phyloP scores from a whole-genome alignment of 2,113 vertebrate genomes.

The Microcebus griseorufus region DNA sequence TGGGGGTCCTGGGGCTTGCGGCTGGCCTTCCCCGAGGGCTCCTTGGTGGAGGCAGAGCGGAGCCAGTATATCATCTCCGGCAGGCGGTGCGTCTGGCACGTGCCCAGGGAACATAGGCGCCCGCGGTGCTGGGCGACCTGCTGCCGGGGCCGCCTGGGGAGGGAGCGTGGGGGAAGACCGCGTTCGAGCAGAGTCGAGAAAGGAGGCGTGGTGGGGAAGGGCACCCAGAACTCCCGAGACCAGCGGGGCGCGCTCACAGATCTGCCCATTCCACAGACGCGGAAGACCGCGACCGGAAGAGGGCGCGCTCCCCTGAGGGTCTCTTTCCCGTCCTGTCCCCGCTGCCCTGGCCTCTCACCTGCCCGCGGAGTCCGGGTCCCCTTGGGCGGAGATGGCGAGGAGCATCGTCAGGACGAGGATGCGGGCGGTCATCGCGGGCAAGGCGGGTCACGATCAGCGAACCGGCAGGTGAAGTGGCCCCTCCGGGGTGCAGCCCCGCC shows the following conservation, averaged over 20 bases:
- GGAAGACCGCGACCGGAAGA: neutral
- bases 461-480: too few species aligned
- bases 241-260: fast-evolving
- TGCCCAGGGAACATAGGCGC: conserved; percentile 51
- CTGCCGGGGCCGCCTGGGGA: neutral
- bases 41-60: neutral
- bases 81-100: conserved; percentile 54
- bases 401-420: neutral
- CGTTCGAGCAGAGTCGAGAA: neutral
- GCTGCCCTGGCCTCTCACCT: neutral
- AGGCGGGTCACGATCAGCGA: fast-evolving
- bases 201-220: too few species aligned
- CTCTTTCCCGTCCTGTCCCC: neutral
- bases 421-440: neutral
- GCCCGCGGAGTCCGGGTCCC: neutral
- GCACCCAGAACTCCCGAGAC: neutral
- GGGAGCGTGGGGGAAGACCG: neutral
- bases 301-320: fast-evolving
- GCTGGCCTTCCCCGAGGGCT: conserved; percentile 13
- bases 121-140: neutral
- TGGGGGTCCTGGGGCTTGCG: conserved; percentile 25
- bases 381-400: neutral
- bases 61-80: conserved; percentile 30
- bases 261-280: neutral
- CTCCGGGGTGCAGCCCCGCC: fast-evolving